Percentiles rank a stretch among this genome's conserved stretches.
phyloP scores from a whole-genome alignment of 2,888 invertebrate genomes.

The Dasysyrphus tricinctus region DNA sequence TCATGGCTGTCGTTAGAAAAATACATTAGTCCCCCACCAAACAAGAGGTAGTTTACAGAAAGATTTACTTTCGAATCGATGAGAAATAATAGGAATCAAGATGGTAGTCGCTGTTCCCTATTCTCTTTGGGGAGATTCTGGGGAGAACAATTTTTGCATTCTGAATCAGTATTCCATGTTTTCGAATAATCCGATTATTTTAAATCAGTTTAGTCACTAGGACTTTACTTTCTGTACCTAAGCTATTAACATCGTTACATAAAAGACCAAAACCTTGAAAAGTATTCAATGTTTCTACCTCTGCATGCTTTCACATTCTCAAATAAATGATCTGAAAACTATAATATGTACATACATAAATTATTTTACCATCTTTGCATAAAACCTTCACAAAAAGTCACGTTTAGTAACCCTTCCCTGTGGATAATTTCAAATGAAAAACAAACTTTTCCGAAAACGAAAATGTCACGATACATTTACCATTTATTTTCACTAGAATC shows the following conservation, averaged over 20 bases:
- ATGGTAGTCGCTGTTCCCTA: too few species aligned
- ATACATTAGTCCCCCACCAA: too few species aligned
- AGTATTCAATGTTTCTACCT: background rate
- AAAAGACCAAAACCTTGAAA: background rate
- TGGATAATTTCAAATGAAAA: background rate
- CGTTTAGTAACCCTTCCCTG: background rate
- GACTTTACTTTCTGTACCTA: too few species aligned
- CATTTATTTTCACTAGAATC: conserved; percentile 11
- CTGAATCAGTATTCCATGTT: too few species aligned
- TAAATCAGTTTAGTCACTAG: too few species aligned
- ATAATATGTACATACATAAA: background rate
- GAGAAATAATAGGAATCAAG: too few species aligned
- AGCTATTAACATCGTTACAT: background rate
- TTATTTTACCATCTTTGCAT: background rate
- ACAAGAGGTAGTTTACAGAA: too few species aligned
- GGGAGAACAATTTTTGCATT: too few species aligned
- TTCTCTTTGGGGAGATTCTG: too few species aligned
- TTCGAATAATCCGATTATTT: too few species aligned
- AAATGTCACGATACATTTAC: background rate
- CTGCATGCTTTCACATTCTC: background rate
- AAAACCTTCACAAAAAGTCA: conserved; percentile 4
- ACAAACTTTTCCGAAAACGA: background rate
- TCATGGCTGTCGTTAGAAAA: too few species aligned
- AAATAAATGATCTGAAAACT: background rate
- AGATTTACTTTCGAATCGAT: too few species aligned